Base-by-base conservation (phyloP, 2,888 invertebrate genomes). In the Litoditis marina region DNA sequence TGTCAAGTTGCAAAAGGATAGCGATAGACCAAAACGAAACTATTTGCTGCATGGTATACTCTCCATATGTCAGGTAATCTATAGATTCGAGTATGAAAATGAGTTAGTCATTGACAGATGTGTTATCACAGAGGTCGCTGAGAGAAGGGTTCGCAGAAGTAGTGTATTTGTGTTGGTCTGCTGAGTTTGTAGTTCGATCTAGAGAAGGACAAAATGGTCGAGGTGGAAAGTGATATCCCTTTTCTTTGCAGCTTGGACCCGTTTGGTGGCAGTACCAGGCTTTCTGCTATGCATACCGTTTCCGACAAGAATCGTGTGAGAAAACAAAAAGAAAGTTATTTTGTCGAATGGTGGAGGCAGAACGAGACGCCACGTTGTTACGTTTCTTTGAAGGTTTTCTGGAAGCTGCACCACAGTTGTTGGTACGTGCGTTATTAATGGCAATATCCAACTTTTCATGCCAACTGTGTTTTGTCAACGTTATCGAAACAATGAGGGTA, bases 321-420 rank as follows among this genome's bases (percentile, higher is more conserved):
- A n/a, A n/a, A n/a, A n/a, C n/a, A n/a, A n/a, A n/a, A n/a, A n/a
- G n/a, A n/a, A n/a, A n/a, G n/a, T n/a, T n/a, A n/a, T n/a, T n/a
- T n/a, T n/a, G n/a, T n/a, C n/a, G n/a, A n/a, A n/a, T n/a, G n/a
- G n/a, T n/a, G n/a, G n/a, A n/a, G n/a, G n/a, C n/a, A n/a, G n/a
- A n/a, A n/a, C n/a, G n/a, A n/a, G n/a, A n/a, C n/a, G n/a, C n/a
- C n/a, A n/a, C n/a, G n/a, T n/a, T n/a, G n/a, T n/a, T 19, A 2
- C 62, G 69, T 39, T 65, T 65, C 27, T 64, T 75, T 34, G 74
- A 78, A 64, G 75, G 75, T 0, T 75, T 70, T 47, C 65, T 78
- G 16, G 79, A 79, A 64, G 74, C 77, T 1, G 69, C 74, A 8
- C 79, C 78, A 0, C 79, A 79, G 50, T 52, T 79, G 16, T 53